phyloP scores from a whole-genome alignment of 2,113 vertebrate species.

The Kryptolebias marmoratus region DNA sequence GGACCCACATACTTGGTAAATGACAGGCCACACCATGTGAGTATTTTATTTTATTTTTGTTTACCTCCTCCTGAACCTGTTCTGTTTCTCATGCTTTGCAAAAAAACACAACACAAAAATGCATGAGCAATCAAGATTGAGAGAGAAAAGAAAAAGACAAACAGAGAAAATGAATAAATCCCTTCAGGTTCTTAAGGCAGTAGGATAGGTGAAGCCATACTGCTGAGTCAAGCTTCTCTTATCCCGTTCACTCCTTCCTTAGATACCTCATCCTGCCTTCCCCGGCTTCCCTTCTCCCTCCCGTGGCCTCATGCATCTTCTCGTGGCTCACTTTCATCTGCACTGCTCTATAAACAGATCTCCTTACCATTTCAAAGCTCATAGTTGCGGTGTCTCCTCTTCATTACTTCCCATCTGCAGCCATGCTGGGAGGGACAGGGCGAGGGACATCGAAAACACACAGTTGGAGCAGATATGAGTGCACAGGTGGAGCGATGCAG shows the following conservation, averaged over 20 bases:
- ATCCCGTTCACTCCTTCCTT: constrained; percentile 9
- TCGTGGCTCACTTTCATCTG: constrained; percentile 59
- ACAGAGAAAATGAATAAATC: constrained; percentile 28
- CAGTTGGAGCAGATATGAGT: neutral
- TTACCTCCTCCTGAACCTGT: constrained; percentile 8
- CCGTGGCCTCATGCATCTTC: constrained; percentile 29
- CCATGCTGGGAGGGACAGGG: constrained; percentile 22
- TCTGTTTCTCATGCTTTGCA: constrained; percentile 16
- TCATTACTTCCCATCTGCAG: constrained; percentile 35
- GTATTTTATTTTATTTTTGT: constrained; percentile 12
- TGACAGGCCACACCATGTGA: too few relatives aligned
- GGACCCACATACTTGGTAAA: too few relatives aligned
- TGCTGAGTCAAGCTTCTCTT: constrained; percentile 8
- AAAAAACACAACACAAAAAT: constrained; percentile 1
- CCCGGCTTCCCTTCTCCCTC: neutral
- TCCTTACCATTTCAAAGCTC: constrained; percentile 78
- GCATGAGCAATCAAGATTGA: neutral
- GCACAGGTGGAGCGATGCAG: constrained; percentile 36
- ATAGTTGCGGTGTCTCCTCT: constrained; percentile 43
- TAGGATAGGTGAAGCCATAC: constrained; percentile 7
- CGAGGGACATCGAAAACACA: neutral
- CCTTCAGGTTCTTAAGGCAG: constrained; percentile 14
- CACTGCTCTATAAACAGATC: constrained; percentile 67
- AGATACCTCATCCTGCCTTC: constrained; percentile 14
- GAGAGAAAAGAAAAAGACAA: constrained; percentile 5